Evolutionary conservation across 1,140 invertebrate species (phyloP), one percentile per base, ranked within the genome.

Genomic region (Cherax quadricarinatus): DNA sequence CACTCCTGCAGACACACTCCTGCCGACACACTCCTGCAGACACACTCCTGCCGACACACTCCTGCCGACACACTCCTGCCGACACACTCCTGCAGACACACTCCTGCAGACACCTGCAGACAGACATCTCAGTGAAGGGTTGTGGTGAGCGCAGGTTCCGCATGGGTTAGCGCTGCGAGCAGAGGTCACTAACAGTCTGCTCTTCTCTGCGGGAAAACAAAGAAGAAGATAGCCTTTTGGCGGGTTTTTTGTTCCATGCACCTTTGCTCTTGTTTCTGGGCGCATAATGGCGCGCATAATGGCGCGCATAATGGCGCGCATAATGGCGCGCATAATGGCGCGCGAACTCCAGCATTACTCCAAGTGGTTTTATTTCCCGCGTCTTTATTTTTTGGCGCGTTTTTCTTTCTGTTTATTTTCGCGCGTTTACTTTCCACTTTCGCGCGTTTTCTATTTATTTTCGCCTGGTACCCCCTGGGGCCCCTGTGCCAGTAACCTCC

Each of bases 171-270:
- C 30, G 30, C 30, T 41, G 30, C 30, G 30, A 49, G 6, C 18
- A n/a, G 48, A 18, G 48, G 48, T 18, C 48, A 21, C 80, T 49
- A 51, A 24, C 57, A 10, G 9, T 81, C 80, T 81, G 48, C 14
- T 51, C 48, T 21, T 51, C 41, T 51, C 80, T 81, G 53, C 30
- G 30, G 30, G 30, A 41, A 81, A 51, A 81, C 80, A 81, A 81
- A 81, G 24, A 14, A 81, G 24, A 21, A 81, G 80, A 81, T 81
- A 49, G 80, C 80, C 80, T 81, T 81, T 81, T 51, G 21, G 80
- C 80, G 80, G 5, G 48, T 81, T 51, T 81, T 51, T 51, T 51
- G 16, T 60, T 60, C 16, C 9, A 0, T 60, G 9, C 57, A 3
- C 57, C 16, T 60, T 3, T 60, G 16, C 9, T 60, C 57, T 60